phyloP scores from a whole-genome alignment of 2,797 vertebrate species.

The Ibycter americanus region DNA sequence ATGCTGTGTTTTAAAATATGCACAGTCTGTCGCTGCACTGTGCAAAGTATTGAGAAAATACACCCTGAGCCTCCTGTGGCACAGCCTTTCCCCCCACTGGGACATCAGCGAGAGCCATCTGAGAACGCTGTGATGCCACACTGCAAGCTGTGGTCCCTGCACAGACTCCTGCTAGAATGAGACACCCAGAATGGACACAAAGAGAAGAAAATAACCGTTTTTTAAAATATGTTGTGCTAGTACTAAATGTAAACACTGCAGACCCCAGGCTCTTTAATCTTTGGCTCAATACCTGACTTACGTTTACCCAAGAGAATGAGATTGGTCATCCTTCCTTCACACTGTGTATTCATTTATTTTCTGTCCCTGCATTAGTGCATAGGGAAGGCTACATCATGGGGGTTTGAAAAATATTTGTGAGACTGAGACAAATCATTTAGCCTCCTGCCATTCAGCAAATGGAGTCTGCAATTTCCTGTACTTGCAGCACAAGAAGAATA shows the following conservation, averaged over 20 bases:
- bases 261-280: neutral
- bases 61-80: neutral
- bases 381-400: neutral
- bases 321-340: neutral
- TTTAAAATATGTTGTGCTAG: neutral
- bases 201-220: neutral
- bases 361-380: neutral
- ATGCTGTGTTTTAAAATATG: neutral
- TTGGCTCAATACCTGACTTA: neutral
- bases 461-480: conserved; percentile 40
- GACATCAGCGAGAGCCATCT: neutral
- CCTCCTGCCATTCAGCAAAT: conserved; percentile 27
- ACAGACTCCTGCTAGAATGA: neutral
- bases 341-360: neutral
- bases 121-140: neutral
- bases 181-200: conserved; percentile 12
- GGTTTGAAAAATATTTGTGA: neutral
- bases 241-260: neutral
- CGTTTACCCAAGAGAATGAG: neutral
- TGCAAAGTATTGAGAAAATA: neutral
- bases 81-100: neutral
- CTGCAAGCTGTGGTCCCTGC: neutral
- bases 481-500: conserved; percentile 10
- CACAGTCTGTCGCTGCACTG: neutral
- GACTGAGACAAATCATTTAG: neutral